Evolutionary conservation across 1,140 invertebrate genomes (phyloP), one percentile per base, ranked within the genome.

Genomic region (Pinna nobilis): DNA sequence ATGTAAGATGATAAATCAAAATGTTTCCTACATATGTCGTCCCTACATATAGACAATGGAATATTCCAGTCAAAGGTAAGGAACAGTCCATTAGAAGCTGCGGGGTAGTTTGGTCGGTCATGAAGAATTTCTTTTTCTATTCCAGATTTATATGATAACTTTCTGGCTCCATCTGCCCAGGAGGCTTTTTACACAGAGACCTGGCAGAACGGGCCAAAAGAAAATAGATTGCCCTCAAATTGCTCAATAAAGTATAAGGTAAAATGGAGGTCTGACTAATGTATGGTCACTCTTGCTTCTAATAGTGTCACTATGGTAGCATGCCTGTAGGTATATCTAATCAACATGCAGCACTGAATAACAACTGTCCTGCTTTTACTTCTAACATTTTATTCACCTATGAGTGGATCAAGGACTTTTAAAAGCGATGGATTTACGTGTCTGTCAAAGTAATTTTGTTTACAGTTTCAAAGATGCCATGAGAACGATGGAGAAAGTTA

Each of bases 81-180:
- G 39, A n/a, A 44, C 39, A 44, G 39, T 11, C 39, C 39, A 44
- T 44, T 44, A 9, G 9, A 44, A 11, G 39, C 39, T 11, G 9
- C 39, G n/a, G 39, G 39, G 9, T 44, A 44, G n/a, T 44, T 44
- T 9, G n/a, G 9, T 11, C 39, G n/a, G 9, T 11, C n/a, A 11
- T 44, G 39, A 44, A 44, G n/a, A 9, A 44, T 44, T 44, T 44
- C 39, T 44, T 44, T 44, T 9, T 15, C 37, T n/a, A 37, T 63
- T 63, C 30, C 59, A 63, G 59, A 63, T 63, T 63, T 63, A 44
- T 63, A 63, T 28, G 59, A 63, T 44, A 25, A 33, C 5, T 63
- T 11, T 63, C 28, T 63, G 35, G 35, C 59, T 5, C 25, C 35
- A 25, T 15, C 3, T 41, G 39, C 44, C 28, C 35, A 63, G 37